Percentiles rank a stretch among this genome's conserved stretches.
Evolutionary conservation across 2,888 invertebrate species (phyloP).

Genomic region (Philhelius pedissequus): DNA sequence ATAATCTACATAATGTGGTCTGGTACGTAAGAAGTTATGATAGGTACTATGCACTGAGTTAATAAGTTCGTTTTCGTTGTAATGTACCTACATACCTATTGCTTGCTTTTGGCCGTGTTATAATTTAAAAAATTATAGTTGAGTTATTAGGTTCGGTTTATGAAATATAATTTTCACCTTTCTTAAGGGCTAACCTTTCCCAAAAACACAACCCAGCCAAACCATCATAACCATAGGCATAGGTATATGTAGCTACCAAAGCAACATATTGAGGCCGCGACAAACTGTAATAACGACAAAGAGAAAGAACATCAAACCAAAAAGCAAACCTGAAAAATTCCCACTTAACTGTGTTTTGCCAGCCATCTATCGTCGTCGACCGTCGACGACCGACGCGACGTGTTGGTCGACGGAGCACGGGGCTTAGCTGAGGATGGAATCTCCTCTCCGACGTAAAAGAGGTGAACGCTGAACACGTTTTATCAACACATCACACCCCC

Average conservation of each 20-base stretch:
- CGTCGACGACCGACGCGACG: too few species aligned
- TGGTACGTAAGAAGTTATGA: too few species aligned
- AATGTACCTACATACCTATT: too few species aligned
- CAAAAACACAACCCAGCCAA: not conserved
- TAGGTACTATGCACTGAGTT: too few species aligned
- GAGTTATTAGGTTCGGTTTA: too few species aligned
- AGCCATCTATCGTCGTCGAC: too few species aligned
- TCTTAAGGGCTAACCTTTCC: too few species aligned
- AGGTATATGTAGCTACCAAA: not conserved
- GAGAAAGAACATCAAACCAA: not conserved
- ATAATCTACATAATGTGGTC: too few species aligned
- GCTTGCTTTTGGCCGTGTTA: too few species aligned
- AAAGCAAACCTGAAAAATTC: constrained; percentile 37
- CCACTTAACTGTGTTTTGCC: constrained; percentile 30
- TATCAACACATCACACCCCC: constrained; percentile 9
- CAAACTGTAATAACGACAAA: constrained; percentile 3
- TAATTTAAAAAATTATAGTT: too few species aligned
- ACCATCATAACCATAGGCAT: not conserved
- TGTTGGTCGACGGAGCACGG: constrained; percentile 11
- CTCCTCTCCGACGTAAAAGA: constrained; percentile 66
- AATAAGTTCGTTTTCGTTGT: too few species aligned
- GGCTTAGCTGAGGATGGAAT: constrained; percentile 54
- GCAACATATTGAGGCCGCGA: constrained; percentile 7
- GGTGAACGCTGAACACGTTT: constrained; percentile 62
- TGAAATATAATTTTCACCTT: too few species aligned